Base-by-base conservation (phyloP, 2,888 invertebrate genomes). In the Campoplex capitator region DNA sequence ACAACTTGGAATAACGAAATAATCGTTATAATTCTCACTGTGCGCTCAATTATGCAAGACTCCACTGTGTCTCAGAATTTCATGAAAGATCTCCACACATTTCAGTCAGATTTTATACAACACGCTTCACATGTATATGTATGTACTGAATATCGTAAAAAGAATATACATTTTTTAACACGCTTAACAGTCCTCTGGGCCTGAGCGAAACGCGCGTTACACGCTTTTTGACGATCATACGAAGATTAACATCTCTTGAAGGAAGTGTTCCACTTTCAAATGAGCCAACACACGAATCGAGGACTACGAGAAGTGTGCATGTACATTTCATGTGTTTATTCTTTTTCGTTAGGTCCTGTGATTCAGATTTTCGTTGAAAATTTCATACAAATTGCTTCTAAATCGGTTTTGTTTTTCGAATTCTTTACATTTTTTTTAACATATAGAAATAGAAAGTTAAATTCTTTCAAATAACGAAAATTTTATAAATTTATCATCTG, bases 221-320 rank as follows among this genome's bases (percentile, higher is more conserved):
- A 80, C 76, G 79, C 56, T 83, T 76, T 83, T 75, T 84, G 84
- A 84, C 75, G 84, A 87, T 81, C 86, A 70, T 91, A 90, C 89
- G 87, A 83, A 89, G 90, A 92, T 93, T 92, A 91, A 88, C 90
- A 91, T 92, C 92, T 90, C 88, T 89, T 90, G 91, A 90, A 92
- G 93, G 92, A 93, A 93, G 91, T 91, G 92, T 90, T 91, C 92
- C 82, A 92, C 91, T 93, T 92, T 92, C 91, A 85, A 89, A 89
- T 88, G 88, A 88, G 86, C 71, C 74, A 89, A 87, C 87, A 78
- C 78, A 62, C 32, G n/a, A 58, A 77, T 74, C 77, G 74, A 70
- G 62, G 67, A 83, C 80, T 28, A 74, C 77, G 23, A 62, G 74
- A 48, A 70, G 45, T 16, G 56, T 78, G 74, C 58, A 38, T 70